These are phyloP conservation scores for Condylura cristata DNA, from an alignment of 2,113 vertebrate species.

Conservation along the genomic window DNA sequence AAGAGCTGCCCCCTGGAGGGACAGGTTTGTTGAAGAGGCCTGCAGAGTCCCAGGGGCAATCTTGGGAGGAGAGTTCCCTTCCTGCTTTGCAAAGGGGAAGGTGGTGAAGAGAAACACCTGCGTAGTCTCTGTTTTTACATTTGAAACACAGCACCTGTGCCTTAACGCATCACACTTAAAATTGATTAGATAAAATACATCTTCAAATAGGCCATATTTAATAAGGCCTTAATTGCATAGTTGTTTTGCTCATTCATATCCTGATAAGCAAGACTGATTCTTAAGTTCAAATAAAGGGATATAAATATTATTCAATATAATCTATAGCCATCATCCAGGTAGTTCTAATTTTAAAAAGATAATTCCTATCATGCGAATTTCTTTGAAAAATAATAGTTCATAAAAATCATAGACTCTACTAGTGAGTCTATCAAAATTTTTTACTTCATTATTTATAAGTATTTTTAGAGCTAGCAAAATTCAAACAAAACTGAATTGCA, in stretches of 20 bases:
- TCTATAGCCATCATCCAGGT: neutral
- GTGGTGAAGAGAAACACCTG: no score
- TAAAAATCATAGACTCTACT: neutral
- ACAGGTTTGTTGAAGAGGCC: no score
- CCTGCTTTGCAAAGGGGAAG: no score
- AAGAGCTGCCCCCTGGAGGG: no score
- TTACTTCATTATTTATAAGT: neutral
- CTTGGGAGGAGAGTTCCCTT: no score
- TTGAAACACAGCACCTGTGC: neutral
- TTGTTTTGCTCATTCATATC: neutral
- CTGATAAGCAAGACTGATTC: neutral
- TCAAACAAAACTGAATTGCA: neutral
- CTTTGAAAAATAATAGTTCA: neutral
- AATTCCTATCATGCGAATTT: neutral
- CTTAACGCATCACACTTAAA: neutral
- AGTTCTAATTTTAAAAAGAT: neutral
- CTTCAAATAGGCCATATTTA: neutral
- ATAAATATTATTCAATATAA: neutral
- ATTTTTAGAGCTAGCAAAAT: neutral
- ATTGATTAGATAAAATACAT: neutral
- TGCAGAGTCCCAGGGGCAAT: no score
- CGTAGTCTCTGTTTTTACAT: neutral
- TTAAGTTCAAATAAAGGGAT: neutral
- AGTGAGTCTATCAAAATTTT: neutral
- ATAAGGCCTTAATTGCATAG: neutral